Conservation (phyloP, 1,140 invertebrate genomes). For the Uloborus diversus region DNA sequence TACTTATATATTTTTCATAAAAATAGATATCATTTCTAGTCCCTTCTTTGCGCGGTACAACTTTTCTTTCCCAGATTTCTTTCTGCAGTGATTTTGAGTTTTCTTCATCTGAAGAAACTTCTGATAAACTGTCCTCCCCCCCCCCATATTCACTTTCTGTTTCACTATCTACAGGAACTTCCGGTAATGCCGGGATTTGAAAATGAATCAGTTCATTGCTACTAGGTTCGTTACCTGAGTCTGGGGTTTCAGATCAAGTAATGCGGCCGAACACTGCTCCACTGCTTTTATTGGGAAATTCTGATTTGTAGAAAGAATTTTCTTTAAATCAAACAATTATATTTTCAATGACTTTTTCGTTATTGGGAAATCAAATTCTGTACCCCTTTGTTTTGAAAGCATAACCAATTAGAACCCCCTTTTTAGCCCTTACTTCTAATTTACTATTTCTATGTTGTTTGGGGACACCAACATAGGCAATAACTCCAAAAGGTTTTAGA, state of each 20-base stretch:
- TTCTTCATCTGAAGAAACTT: background rate
- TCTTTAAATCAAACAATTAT: background rate
- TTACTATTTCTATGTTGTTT: constrained; percentile 8
- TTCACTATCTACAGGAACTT: background rate
- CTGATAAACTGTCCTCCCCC: background rate
- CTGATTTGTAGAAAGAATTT: background rate
- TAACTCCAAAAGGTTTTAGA: constrained; percentile 1
- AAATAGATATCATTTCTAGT: background rate
- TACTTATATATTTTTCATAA: background rate
- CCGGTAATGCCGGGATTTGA: background rate
- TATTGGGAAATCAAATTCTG: constrained; percentile 7
- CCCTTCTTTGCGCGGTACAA: background rate
- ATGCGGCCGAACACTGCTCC: too few relatives aligned
- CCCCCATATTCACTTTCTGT: background rate
- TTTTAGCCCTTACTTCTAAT: too few relatives aligned
- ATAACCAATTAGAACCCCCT: too few relatives aligned
- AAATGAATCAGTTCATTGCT: too few relatives aligned
- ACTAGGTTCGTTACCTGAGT: too few relatives aligned
- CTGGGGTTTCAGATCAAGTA: too few relatives aligned
- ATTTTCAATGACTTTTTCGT: background rate
- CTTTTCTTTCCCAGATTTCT: background rate
- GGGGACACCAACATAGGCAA: background rate
- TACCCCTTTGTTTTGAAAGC: too few relatives aligned
- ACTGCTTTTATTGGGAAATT: too few relatives aligned
- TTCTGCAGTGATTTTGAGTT: background rate